Evolutionary conservation across 1,140 invertebrate species (phyloP).

Genomic region (Aphaenogaster floridana): DNA sequence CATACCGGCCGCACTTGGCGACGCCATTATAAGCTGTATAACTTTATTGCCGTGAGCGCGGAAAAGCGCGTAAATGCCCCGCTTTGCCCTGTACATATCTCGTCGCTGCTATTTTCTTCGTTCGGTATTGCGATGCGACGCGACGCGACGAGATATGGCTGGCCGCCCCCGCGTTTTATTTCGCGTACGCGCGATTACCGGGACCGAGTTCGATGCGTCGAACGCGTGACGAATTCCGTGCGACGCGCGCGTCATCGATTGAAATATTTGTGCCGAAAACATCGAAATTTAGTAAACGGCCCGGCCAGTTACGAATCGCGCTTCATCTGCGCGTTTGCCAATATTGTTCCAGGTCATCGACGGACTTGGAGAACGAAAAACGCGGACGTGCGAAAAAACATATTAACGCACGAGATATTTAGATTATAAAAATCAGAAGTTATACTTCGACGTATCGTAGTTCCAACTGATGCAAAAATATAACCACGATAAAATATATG

Average conservation of each 20-base stretch:
- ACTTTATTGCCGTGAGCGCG: conserved; percentile 70
- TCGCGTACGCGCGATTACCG: conserved; percentile 60
- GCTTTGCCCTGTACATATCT: neutral
- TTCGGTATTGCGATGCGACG: conserved; percentile 14
- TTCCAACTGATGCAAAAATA: neutral
- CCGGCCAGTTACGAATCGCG: conserved; percentile 59
- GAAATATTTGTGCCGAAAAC: conserved; percentile 63
- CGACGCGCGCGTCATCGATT: conserved; percentile 64
- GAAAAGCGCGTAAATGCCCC: conserved; percentile 63
- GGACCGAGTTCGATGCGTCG: conserved; percentile 36
- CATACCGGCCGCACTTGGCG: conserved; percentile 68
- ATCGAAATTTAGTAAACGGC: conserved; percentile 66
- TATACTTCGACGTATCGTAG: neutral
- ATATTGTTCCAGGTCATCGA: conserved; percentile 57
- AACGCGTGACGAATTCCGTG: conserved; percentile 61
- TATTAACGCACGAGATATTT: neutral
- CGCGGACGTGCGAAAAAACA: conserved; percentile 37
- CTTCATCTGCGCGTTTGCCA: conserved; percentile 55
- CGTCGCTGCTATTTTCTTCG: conserved; percentile 31
- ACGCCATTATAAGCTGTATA: conserved; percentile 81
- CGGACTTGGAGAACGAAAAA: conserved; percentile 48
- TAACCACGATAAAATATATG: neutral
- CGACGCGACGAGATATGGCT: conserved; percentile 8
- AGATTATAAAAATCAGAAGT: conserved; percentile 3
- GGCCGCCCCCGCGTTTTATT: conserved; percentile 48